Evolutionary conservation across 2,888 invertebrate species (phyloP), one percentile per base, ranked within the genome.

Genomic region (Dynastes hyllus): DNA sequence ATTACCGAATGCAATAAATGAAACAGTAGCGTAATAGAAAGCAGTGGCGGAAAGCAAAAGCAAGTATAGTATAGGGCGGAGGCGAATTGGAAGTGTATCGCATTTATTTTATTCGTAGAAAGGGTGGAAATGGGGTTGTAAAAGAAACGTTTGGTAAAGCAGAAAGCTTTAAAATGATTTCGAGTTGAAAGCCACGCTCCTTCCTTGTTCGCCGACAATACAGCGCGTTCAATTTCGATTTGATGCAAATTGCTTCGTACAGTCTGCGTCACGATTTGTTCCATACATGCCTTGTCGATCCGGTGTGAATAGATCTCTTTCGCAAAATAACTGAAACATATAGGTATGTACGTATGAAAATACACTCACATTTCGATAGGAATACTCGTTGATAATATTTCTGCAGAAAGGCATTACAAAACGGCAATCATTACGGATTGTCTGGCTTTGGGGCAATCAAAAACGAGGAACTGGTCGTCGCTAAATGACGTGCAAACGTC

Each of bases 101-200:
- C 86, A 86, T 87, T 86, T 87, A 85, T 87, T 86, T 85, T 84
- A 85, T 85, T 84, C 84, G 81, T 79, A 78, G 83, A 86, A 86
- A 84, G 86, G 86, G 86, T 83, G 85, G 84, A 78, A 78, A 81
- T 80, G 82, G 76, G 76, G 76, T 40, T 61, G 83, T 82, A 83
- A 86, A 83, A 85, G 85, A 84, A 86, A 85, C 84, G 84, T 85
- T 86, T 86, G 84, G 84, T 82, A 82, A 83, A 83, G 84, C 82
- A 84, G 84, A 86, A 84, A 84, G 85, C 85, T 86, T 85, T 86
- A 86, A 86, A 86, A 85, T 84, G 85, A 85, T 86, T 85, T 85
- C 84, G 81, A 84, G 81, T 83, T 86, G 84, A 87, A 86, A 87
- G 87, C 87, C 87, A 87, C 87, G 87, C 86, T 85, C 85, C 86